Base-by-base conservation (phyloP, 2,797 vertebrate genomes). In the Karalla daura region DNA sequence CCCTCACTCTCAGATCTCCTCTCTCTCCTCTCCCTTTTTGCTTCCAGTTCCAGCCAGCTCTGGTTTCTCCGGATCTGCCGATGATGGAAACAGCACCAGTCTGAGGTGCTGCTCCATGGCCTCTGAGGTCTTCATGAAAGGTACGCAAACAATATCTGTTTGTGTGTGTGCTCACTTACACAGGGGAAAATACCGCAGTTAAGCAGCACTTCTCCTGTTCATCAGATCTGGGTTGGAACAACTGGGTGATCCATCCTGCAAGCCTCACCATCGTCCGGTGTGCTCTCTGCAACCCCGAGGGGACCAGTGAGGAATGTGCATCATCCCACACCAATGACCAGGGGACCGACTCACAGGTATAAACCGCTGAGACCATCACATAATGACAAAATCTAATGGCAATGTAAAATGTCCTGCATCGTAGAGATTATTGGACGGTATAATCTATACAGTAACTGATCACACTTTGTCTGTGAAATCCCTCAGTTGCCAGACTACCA, bases 141-240 rank as follows among this genome's bases (percentile, higher is more conserved):
- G 94, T 93, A 54, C 5, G n/a, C 23, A 67, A n/a, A n/a, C n/a
- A n/a, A n/a, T n/a, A n/a, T n/a, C n/a, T n/a, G n/a, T n/a, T n/a
- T n/a, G n/a, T n/a, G n/a, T n/a, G n/a, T n/a, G n/a, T n/a, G n/a
- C n/a, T n/a, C n/a, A 18, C 15, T 21, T 11, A n/a, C 20, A 3
- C 4, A n/a, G 33, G 5, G n/a, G 37, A 8, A 27, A 40, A 41
- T 10, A 9, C 7, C 17, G 10, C 7, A 33, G 24, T 40, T 33
- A 3, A 58, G 11, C 25, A 56, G 0, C 2, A 5, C 28, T 47
- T 5, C n/a, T 52, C 44, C 7, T 80, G 20, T 63, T 50, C 40
- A 3, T 14, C 72, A 94, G 94, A 94, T 75, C 85, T 94, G 63
- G 91, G 89, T 51, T 94, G 94, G 94, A 88, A 93, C 67, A 84